Percentiles rank a stretch among this genome's conserved stretches.
Evolutionary conservation across 2,888 invertebrate genomes (phyloP).

Genomic region (Lepas anatifera): DNA sequence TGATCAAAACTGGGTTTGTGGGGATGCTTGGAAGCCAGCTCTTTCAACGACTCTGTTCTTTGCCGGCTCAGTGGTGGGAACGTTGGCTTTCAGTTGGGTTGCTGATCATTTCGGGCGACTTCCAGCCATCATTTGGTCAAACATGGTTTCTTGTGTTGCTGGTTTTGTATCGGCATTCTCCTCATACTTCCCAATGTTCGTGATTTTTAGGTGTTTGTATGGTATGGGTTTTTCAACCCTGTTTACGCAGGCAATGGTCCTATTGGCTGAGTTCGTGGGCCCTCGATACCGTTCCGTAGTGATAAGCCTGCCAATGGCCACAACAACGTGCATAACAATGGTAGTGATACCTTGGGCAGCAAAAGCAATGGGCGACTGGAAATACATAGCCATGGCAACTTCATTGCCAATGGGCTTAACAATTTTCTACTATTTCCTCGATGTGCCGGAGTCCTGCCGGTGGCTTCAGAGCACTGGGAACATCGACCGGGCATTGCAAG

Average conservation of each 20-base stretch:
- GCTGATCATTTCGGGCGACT: constrained; percentile 73
- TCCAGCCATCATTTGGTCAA: constrained; percentile 65
- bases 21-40: constrained; percentile 59
- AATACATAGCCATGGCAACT: constrained; percentile 56
- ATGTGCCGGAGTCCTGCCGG: constrained; percentile 42
- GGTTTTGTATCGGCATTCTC: constrained; percentile 60
- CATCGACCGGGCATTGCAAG: constrained; percentile 60
- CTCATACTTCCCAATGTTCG: constrained; percentile 60
- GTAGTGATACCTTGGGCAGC: constrained; percentile 75
- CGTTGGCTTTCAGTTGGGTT: constrained; percentile 71
- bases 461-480: constrained; percentile 79
- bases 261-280: constrained; percentile 43
- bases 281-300: constrained; percentile 27
- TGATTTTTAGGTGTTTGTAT: constrained; percentile 66
- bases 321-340: constrained; percentile 73
- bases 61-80: constrained; percentile 74
- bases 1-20: constrained; percentile 77
- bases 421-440: constrained; percentile 6
- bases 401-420: constrained; percentile 57
- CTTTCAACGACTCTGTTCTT: constrained; percentile 76
- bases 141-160: constrained; percentile 54
- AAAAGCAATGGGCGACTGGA: constrained; percentile 67
- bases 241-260: constrained; percentile 82
- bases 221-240: constrained; percentile 66
- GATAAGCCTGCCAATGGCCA: too few relatives aligned